A percentile compares a stretch with the other conserved stretches of the same genome.
Conservation (phyloP, 2,113 vertebrate genomes). For the Hoplias malabaricus region DNA sequence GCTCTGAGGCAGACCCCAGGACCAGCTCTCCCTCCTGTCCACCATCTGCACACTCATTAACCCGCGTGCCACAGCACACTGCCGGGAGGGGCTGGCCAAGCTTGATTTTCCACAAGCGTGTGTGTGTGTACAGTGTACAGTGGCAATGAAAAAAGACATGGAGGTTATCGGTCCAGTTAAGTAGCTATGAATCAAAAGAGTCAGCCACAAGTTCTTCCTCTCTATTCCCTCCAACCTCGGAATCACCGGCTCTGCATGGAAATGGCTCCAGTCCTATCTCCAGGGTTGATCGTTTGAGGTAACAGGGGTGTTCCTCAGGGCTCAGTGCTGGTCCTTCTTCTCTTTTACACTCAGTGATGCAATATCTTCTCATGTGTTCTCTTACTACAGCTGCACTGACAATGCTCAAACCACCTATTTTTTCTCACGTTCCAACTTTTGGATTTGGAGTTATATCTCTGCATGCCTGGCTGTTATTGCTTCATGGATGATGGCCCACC, state of each 20-base stretch:
- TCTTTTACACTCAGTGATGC: not conserved
- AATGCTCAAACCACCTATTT: not conserved
- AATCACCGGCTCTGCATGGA: no score
- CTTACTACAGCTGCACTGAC: not conserved
- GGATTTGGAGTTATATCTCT: not conserved
- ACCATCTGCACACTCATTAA: constrained; percentile 86
- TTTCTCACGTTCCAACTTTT: not conserved
- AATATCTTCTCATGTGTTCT: not conserved
- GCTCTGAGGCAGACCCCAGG: constrained; percentile 61
- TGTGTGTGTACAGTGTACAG: constrained; percentile 12
- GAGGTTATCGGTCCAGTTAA: no score
- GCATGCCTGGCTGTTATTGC: not conserved
- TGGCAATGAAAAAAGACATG: no score
- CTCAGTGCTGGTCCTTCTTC: not conserved
- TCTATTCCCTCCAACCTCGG: no score
- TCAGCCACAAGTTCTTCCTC: no score
- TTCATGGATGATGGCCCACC: not conserved
- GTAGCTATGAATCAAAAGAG: no score
- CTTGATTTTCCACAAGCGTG: not conserved
- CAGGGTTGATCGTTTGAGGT: no score
- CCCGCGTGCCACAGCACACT: constrained; percentile 73
- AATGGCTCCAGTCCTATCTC: not conserved
- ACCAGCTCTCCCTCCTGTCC: constrained; percentile 59
- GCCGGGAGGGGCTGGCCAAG: constrained; percentile 55
- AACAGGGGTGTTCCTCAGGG: not conserved